Evolutionary conservation across 2,888 invertebrate genomes (phyloP).

Genomic region (Xanthorhoe designata): DNA sequence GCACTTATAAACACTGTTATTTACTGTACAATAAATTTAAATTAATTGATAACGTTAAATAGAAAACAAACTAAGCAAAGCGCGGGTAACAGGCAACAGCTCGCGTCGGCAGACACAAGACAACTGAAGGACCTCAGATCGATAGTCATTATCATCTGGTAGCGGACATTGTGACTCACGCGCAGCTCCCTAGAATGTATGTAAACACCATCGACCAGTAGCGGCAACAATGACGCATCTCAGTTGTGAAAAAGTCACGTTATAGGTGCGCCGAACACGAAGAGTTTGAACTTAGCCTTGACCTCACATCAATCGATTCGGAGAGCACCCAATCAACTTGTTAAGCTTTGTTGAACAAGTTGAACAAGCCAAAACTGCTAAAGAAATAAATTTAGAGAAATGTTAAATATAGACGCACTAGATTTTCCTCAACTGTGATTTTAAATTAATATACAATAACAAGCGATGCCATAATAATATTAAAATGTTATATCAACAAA

Average conservation of each 20-base stretch:
- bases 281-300: slow-evolving; percentile 51
- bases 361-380: slow-evolving; percentile 18
- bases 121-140: slow-evolving; percentile 66
- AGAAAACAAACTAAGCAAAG: slow-evolving; percentile 52
- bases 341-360: slow-evolving; percentile 18
- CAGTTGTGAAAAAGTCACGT: slow-evolving; percentile 61
- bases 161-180: slow-evolving; percentile 74
- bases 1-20: slow-evolving; percentile 46
- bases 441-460: background rate
- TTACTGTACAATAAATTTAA: slow-evolving; percentile 40
- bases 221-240: slow-evolving; percentile 70
- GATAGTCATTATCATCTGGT: slow-evolving; percentile 69
- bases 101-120: slow-evolving; percentile 57
- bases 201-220: slow-evolving; percentile 72
- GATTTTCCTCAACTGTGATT: slow-evolving; percentile 2
- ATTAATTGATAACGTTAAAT: slow-evolving; percentile 29
- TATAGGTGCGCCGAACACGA: slow-evolving; percentile 63
- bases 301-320: slow-evolving; percentile 39
- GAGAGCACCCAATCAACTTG: slow-evolving; percentile 17
- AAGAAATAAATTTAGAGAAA: slow-evolving; percentile 11
- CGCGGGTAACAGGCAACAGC: slow-evolving; percentile 41
- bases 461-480: slow-evolving; percentile 19
- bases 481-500: slow-evolving; percentile 27
- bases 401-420: background rate
- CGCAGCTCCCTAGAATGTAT: slow-evolving; percentile 69